Conservation (phyloP, 2,888 invertebrate genomes). For the Petrophora chlorosata region DNA sequence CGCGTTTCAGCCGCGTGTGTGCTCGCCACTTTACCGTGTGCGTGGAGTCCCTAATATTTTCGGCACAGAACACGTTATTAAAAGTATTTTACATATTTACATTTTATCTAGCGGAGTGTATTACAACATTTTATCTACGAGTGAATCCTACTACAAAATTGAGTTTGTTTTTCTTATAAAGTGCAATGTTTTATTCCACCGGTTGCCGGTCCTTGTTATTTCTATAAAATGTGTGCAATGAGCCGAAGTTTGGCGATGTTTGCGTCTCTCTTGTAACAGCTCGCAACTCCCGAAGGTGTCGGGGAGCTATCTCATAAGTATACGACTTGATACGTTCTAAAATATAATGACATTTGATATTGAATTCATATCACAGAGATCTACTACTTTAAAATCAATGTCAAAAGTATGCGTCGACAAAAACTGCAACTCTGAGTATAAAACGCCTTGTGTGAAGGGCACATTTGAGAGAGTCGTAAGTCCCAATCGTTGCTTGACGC, state of each 20-base stretch:
- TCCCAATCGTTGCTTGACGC: conserved; percentile 59
- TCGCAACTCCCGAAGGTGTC: conserved; percentile 53
- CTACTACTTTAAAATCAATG: neutral
- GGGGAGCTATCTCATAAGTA: conserved; percentile 40
- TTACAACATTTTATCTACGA: conserved; percentile 82
- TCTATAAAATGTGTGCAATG: conserved; percentile 72
- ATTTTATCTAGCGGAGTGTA: conserved; percentile 83
- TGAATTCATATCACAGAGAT: conserved; percentile 20
- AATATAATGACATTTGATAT: conserved; percentile 21
- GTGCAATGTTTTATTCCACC: conserved; percentile 83
- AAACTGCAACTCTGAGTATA: neutral
- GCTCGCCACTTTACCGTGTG: conserved; percentile 72
- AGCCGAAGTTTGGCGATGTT: conserved; percentile 59
- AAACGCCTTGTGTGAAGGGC: too few relatives aligned
- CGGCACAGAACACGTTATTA: conserved; percentile 80
- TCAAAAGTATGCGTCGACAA: neutral
- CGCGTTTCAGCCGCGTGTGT: conserved; percentile 53
- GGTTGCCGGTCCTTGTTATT: conserved; percentile 81
- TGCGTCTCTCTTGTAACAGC: conserved; percentile 51
- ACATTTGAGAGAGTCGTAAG: conserved; percentile 41
- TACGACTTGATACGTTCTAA: conserved; percentile 21
- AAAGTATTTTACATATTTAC: conserved; percentile 83
- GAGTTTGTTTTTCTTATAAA: conserved; percentile 81
- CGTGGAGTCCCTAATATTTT: conserved; percentile 82
- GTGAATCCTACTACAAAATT: conserved; percentile 83